Evolutionary conservation across 2,888 invertebrate genomes (phyloP), one percentile per base, ranked within the genome.

Genomic region (Cryptus armator): DNA sequence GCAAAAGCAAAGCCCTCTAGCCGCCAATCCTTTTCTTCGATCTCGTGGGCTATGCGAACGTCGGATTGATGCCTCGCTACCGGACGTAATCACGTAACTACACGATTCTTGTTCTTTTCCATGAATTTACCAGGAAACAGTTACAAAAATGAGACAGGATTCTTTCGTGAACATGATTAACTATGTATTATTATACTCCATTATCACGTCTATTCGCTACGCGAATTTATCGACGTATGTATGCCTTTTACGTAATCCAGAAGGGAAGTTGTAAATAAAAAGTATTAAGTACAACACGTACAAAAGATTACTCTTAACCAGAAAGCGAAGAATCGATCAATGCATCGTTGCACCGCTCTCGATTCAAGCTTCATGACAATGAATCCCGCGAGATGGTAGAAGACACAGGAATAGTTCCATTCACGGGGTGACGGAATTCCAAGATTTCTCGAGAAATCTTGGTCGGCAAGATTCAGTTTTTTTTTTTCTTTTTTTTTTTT

Each of bases 381-480:
- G 48, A 75, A 68, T 66, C 51, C 64, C 43, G 48, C 37, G 71
- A 74, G 71, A 48, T 24, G 64, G 67, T 48, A 53, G 48, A 44
- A 62, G 77, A 88, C 86, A 88, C 88, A 83, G 83, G 72, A 76
- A 88, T 66, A 87, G 86, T 79, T 51, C 88, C 87, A 86, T 88
- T 87, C 85, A 86, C 86, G 80, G 78, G 71, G 70, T 79, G 81
- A 86, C 85, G 85, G 81, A 83, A 83, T 82, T 86, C 87, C 86
- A 86, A 85, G 72, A 85, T 90, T 88, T 87, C 87, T 81, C 81
- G 75, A 86, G 87, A 87, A 84, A 87, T 78, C 67, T 77, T 67
- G 44, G 71, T 66, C 83, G 77, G 72, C 76, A 76, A 78, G 86
- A 84, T 85, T 87, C 79, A 53, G 74, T n/a, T 59, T 43, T 62